Evolutionary conservation across 1,140 invertebrate species (phyloP), one percentile per base, ranked within the genome.

Genomic region (Drosophila watanabei): DNA sequence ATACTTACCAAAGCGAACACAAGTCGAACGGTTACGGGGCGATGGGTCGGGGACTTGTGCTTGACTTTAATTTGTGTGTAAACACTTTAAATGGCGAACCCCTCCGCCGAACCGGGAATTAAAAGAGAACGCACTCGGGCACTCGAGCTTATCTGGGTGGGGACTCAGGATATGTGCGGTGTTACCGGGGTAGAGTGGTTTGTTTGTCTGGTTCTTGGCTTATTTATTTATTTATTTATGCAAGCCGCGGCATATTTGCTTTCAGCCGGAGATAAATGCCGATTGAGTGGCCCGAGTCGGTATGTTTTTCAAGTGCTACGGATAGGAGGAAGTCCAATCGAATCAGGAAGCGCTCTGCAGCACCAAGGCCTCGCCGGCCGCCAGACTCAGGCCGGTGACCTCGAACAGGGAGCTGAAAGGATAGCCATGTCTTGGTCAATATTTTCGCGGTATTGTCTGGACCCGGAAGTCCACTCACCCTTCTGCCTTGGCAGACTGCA

Each of bases 41-140:
- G 24, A 24, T 24, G 54, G 54, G 32, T 1, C 11, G 54, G 54
- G 37, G 51, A 61, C 69, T 73, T 73, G 70, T 75, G 82, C 82
- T 84, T 84, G 84, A 89, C 85, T 88, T 88, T 89, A 88, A 88
- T 88, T 88, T 89, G 77, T 79, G 85, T 85, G 85, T 85, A 89
- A 89, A 89, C 86, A 89, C 86, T 90, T 89, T 89, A 89, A 89
- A 79, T 71, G 70, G 37, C 66, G 39, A 60, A 41, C 49, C 57
- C 63, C 60, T 14, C 28, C 56, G 18, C 16, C 52, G 43, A 57
- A 24, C 52, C 46, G 51, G 61, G 68, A 78, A 80, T 80, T 77
- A 76, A 75, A 75, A 49, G 70, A 56, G 78, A 63, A 51, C 32
- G 45, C 41, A 33, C 51, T 52, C 63, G 63, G 54, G 51, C 75